Conservation (phyloP, 2,113 vertebrate species). For the Mionectes macconnelli region DNA sequence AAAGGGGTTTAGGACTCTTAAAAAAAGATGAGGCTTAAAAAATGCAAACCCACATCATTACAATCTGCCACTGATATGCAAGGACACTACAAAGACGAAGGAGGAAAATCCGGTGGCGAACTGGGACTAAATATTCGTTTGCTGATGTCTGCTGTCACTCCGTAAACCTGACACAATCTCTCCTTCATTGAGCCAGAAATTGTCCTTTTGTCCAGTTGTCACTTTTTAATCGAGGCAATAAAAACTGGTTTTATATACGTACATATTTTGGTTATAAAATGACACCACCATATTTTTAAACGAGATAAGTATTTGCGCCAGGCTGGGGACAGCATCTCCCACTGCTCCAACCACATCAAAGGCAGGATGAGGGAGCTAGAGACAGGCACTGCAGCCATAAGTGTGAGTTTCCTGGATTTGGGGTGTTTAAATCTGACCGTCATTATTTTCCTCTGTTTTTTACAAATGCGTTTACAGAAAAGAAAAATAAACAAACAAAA, state of each 20-base stretch:
- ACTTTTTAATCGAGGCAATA: neutral
- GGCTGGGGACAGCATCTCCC: constrained; percentile 46
- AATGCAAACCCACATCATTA: neutral
- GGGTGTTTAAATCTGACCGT: constrained; percentile 26
- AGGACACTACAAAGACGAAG: neutral
- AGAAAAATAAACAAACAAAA: neutral
- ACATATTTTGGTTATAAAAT: constrained; percentile 20
- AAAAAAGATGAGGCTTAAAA: neutral
- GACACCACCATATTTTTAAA: constrained; percentile 33
- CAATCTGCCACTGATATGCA: neutral
- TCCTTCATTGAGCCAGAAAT: neutral
- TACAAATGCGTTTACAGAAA: constrained; percentile 24
- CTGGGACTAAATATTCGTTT: neutral
- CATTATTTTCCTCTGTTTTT: neutral
- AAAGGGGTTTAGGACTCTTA: neutral
- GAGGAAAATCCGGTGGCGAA: neutral
- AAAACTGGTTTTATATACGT: neutral
- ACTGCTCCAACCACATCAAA: constrained; percentile 46
- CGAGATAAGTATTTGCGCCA: constrained; percentile 34
- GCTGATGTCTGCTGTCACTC: neutral
- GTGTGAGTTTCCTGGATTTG: constrained; percentile 56
- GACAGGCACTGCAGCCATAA: constrained; percentile 29
- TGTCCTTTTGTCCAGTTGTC: neutral
- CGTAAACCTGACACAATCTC: constrained; percentile 2
- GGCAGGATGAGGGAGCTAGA: constrained; percentile 19